These are phyloP conservation scores for Centropus unirufus DNA, from an alignment of 2,113 vertebrate species.

Conservation along the genomic window DNA sequence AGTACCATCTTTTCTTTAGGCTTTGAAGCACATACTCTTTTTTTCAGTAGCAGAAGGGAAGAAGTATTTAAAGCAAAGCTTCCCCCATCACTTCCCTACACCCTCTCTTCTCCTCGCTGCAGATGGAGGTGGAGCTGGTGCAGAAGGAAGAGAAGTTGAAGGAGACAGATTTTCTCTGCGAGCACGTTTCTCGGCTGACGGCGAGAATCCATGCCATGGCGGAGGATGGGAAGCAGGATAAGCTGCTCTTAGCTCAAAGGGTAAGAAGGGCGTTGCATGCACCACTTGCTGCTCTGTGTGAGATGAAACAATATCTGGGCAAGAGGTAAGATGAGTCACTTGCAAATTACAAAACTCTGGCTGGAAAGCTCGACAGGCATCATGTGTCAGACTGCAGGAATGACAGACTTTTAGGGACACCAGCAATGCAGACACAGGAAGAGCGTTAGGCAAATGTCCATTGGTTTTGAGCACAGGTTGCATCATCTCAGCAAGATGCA, in stretches of 20 bases:
- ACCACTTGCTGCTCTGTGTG: not conserved
- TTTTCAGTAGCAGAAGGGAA: not conserved
- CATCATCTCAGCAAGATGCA: not conserved
- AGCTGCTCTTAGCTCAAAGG: slow-evolving; percentile 82
- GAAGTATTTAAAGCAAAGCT: not conserved
- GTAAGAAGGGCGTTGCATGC: slow-evolving; percentile 53
- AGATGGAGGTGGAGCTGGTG: slow-evolving; percentile 86
- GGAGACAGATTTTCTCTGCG: slow-evolving; percentile 84
- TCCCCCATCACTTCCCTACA: not conserved
- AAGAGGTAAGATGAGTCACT: slow-evolving; percentile 3
- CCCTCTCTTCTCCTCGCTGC: not conserved
- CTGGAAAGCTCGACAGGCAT: not conserved
- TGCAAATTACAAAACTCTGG: not conserved
- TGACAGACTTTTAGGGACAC: not conserved
- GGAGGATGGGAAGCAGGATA: slow-evolving; percentile 78
- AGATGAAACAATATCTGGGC: not conserved
- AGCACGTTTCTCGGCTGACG: slow-evolving; percentile 82
- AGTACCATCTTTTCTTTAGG: not conserved
- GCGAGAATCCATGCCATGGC: slow-evolving; percentile 70
- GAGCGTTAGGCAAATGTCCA: not conserved
- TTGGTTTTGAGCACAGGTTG: not conserved
- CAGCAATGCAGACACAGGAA: accelerated
- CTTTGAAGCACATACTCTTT: not conserved
- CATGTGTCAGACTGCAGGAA: not conserved
- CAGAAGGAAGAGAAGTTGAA: slow-evolving; percentile 84